Percentiles rank a stretch among this genome's conserved stretches.
Conservation (phyloP, 2,888 invertebrate genomes). For the Diachrysia chrysitis region DNA sequence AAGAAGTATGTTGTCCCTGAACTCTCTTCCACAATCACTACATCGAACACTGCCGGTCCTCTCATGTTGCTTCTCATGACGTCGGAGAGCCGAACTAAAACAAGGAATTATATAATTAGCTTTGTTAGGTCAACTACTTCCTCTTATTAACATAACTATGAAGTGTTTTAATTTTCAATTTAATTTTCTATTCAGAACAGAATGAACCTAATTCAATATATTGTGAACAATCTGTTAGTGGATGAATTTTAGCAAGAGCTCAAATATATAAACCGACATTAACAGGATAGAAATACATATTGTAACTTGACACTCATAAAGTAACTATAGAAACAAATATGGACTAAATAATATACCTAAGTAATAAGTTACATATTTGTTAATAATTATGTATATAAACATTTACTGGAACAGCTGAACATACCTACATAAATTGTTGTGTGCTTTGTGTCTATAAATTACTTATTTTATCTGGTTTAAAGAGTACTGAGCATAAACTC, state of each 20-base stretch:
- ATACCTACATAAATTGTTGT: neutral
- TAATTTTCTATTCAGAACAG: too few species aligned
- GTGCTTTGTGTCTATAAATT: neutral
- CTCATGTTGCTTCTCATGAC: constrained; percentile 84
- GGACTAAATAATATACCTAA: neutral
- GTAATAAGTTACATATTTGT: constrained; percentile 1
- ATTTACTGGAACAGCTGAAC: neutral
- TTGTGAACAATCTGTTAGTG: too few species aligned
- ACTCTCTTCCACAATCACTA: constrained; percentile 74
- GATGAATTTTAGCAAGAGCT: too few species aligned
- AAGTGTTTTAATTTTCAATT: too few species aligned
- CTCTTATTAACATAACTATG: too few species aligned
- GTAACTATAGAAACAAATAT: neutral
- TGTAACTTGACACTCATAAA: neutral
- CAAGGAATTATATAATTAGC: neutral
- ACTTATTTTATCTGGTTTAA: too few species aligned
- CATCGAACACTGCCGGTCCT: constrained; percentile 77
- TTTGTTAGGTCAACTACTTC: neutral
- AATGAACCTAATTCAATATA: too few species aligned
- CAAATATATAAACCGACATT: too few species aligned
- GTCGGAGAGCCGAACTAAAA: constrained; percentile 79
- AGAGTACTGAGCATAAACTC: neutral
- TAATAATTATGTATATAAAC: constrained; percentile 4
- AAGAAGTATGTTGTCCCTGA: constrained; percentile 79
- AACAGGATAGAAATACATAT: too few species aligned